These are phyloP conservation scores for Aleiodes sp. DNA, from an alignment of 1,140 invertebrate genomes.

Conservation along the genomic window DNA sequence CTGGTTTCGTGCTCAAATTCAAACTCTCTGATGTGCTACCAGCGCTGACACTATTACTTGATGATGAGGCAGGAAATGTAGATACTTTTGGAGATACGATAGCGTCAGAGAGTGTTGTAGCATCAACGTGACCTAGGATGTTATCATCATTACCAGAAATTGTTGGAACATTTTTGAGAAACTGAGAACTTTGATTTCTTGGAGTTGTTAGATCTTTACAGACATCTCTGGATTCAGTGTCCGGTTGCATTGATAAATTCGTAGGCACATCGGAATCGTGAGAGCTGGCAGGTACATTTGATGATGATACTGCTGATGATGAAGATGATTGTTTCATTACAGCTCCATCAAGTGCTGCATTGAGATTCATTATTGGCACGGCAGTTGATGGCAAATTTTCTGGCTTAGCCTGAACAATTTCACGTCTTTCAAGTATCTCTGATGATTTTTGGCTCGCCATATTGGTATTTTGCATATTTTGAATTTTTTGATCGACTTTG, in stretches of 20 bases:
- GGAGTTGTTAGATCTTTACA: constrained; percentile 38
- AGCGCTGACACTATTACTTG: background rate
- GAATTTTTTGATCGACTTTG: constrained; percentile 45
- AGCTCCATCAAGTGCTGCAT: constrained; percentile 30
- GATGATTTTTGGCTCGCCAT: constrained; percentile 24
- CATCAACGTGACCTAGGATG: background rate
- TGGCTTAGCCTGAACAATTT: constrained; percentile 41
- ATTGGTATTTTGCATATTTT: constrained; percentile 39
- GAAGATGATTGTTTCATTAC: constrained; percentile 39
- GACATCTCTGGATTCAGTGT: constrained; percentile 47
- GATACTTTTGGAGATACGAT: constrained; percentile 10
- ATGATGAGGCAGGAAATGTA: constrained; percentile 20
- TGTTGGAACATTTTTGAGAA: constrained; percentile 17
- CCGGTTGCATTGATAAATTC: constrained; percentile 60
- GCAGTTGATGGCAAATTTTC: constrained; percentile 45
- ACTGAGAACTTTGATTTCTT: constrained; percentile 20
- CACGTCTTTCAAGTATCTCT: constrained; percentile 42
- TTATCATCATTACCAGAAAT: background rate
- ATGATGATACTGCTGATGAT: background rate
- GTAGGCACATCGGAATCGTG: constrained; percentile 54
- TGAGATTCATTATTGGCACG: constrained; percentile 46
- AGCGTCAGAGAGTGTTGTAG: background rate
- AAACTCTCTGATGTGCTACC: constrained; percentile 50
- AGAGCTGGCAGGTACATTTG: constrained; percentile 21
- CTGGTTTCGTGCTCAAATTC: constrained; percentile 56